These are phyloP conservation scores for Eueides isabella DNA, from an alignment of 1,140 invertebrate genomes.

Conservation along the genomic window DNA sequence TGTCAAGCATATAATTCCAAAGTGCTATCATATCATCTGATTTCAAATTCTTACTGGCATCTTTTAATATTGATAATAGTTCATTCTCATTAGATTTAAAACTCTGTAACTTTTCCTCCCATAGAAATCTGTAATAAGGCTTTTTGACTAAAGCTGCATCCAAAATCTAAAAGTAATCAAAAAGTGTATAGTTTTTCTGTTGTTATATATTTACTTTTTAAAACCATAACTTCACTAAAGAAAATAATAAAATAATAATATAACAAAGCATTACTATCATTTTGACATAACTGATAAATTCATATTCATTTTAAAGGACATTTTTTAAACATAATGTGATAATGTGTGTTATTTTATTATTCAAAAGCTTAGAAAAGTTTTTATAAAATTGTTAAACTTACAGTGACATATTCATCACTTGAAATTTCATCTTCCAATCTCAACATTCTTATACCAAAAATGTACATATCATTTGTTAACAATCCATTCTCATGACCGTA, in stretches of 20 bases:
- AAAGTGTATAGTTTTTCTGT: too few relatives aligned
- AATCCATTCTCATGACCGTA: slow-evolving; percentile 66
- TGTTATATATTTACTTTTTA: too few relatives aligned
- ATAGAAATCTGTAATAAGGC: slow-evolving; percentile 54
- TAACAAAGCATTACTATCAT: too few relatives aligned
- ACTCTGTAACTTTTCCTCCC: slow-evolving; percentile 65
- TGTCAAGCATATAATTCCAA: slow-evolving; percentile 67
- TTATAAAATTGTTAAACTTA: too few relatives aligned
- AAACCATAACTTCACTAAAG: neutral
- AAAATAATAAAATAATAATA: neutral
- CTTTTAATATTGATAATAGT: slow-evolving; percentile 58
- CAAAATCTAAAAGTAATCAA: slow-evolving; percentile 51
- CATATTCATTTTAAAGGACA: too few relatives aligned
- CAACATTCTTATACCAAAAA: slow-evolving; percentile 66
- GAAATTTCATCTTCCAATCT: slow-evolving; percentile 58
- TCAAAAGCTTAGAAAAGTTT: too few relatives aligned
- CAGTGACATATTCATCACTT: slow-evolving; percentile 57
- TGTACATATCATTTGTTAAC: slow-evolving; percentile 68
- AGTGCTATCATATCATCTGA: slow-evolving; percentile 56
- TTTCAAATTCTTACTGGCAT: slow-evolving; percentile 61
- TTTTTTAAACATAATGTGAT: too few relatives aligned
- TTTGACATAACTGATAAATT: too few relatives aligned
- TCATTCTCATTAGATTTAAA: slow-evolving; percentile 62
- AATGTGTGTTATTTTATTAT: too few relatives aligned
- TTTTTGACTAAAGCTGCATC: slow-evolving; percentile 56